These are phyloP conservation scores for Campoplex capitator DNA, from an alignment of 2,888 invertebrate species.

Conservation along the genomic window DNA sequence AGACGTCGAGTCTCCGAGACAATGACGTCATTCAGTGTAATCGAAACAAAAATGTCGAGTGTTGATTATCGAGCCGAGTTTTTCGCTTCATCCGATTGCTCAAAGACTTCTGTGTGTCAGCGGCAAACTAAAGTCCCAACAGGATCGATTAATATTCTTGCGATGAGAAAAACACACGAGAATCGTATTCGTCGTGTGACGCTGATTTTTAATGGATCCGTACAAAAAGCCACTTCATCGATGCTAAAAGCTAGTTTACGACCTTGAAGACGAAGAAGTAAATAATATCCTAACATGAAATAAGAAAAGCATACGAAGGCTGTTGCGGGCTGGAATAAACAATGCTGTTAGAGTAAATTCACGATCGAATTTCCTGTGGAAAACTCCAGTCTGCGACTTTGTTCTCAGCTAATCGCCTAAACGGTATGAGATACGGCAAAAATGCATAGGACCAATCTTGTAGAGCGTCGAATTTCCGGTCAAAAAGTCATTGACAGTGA, in stretches of 20 bases:
- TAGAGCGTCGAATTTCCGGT: background rate
- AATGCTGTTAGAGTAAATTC: too few species aligned
- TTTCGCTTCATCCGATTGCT: constrained; percentile 23
- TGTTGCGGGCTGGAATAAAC: background rate
- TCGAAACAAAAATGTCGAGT: constrained; percentile 41
- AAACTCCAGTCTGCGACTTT: too few species aligned
- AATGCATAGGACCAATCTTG: background rate
- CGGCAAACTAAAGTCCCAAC: background rate
- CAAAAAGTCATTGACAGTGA: background rate
- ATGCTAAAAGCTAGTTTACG: constrained; percentile 57
- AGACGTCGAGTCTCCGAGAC: constrained; percentile 54
- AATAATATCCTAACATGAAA: background rate
- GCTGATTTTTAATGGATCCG: constrained; percentile 24
- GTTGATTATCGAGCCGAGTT: constrained; percentile 16
- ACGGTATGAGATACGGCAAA: background rate
- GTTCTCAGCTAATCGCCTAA: background rate
- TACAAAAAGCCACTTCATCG: constrained; percentile 56
- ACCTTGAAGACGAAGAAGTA: background rate
- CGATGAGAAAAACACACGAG: constrained; percentile 15
- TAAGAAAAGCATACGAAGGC: background rate
- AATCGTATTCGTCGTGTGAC: constrained; percentile 32
- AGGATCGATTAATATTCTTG: constrained; percentile 38
- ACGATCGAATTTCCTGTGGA: too few species aligned
- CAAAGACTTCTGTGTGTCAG: constrained; percentile 1
- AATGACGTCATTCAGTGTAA: constrained; percentile 73